Conservation (phyloP, 2,113 vertebrate genomes). For the Leptocoma aspasia region DNA sequence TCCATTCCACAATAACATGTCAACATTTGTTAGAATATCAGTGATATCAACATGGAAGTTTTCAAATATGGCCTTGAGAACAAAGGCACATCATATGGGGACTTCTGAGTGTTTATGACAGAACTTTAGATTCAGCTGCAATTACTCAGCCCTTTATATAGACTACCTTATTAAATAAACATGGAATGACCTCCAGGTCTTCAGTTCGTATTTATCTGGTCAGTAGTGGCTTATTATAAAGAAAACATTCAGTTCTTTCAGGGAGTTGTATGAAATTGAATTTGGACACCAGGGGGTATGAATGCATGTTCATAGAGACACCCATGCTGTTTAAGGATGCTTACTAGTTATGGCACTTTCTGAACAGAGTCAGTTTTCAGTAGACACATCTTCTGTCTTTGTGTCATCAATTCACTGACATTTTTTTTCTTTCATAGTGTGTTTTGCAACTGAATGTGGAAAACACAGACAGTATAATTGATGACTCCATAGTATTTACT, state of each 20-base stretch:
- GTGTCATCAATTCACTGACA: background rate
- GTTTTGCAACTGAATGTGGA: conserved; percentile 1
- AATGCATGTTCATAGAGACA: background rate
- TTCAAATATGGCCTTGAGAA: background rate
- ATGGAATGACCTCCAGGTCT: background rate
- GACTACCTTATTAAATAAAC: background rate
- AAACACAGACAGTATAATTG: background rate
- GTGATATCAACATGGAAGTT: background rate
- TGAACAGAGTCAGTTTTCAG: background rate
- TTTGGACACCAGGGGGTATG: background rate
- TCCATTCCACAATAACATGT: background rate
- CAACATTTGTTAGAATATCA: background rate
- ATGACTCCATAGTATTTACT: background rate
- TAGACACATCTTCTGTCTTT: background rate
- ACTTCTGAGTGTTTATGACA: background rate
- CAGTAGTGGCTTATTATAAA: background rate
- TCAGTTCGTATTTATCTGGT: background rate
- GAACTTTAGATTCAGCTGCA: background rate
- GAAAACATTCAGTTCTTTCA: background rate
- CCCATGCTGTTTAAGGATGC: background rate
- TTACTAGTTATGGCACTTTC: background rate
- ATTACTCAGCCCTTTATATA: background rate
- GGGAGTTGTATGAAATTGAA: background rate
- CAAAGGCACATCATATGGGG: background rate
- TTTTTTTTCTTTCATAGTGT: background rate